Conservation (phyloP, 1,140 invertebrate species). For the Drosophila orosa region DNA sequence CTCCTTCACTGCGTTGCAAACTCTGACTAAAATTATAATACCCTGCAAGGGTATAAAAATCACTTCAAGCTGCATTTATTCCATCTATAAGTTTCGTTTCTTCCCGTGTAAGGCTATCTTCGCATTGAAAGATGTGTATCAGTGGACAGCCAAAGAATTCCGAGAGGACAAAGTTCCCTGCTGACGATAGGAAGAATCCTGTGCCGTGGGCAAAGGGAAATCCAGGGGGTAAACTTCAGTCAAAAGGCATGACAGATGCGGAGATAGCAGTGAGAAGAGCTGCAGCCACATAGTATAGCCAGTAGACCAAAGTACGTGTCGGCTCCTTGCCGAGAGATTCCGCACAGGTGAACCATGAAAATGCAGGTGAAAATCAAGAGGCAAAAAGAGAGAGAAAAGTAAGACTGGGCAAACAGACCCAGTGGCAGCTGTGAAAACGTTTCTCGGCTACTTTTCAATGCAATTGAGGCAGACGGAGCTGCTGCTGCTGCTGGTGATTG, state of each 20-base stretch:
- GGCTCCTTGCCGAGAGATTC: conserved; percentile 33
- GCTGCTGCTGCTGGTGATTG: conserved; percentile 17
- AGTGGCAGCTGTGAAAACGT: conserved; percentile 49
- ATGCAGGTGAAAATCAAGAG: conserved; percentile 34
- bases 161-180: conserved; percentile 27
- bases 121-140: conserved; percentile 22
- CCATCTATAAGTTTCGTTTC: neutral
- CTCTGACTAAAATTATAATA: too few relatives aligned
- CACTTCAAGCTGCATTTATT: neutral
- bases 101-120: neutral
- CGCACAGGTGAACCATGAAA: conserved; percentile 52
- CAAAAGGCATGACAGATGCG: conserved; percentile 67
- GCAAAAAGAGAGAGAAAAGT: neutral
- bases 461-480: conserved; percentile 16
- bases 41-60: too few relatives aligned
- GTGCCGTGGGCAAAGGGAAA: neutral
- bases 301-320: conserved; percentile 16
- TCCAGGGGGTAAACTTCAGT: conserved; percentile 15
- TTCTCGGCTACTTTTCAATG: conserved; percentile 44
- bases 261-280: conserved; percentile 29
- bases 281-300: neutral
- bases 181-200: conserved; percentile 22
- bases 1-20: too few relatives aligned
- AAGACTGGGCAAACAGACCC: conserved; percentile 11
- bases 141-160: conserved; percentile 23